Evolutionary conservation across 2,888 invertebrate species (phyloP).

Genomic region (Strigamia maritima): DNA sequence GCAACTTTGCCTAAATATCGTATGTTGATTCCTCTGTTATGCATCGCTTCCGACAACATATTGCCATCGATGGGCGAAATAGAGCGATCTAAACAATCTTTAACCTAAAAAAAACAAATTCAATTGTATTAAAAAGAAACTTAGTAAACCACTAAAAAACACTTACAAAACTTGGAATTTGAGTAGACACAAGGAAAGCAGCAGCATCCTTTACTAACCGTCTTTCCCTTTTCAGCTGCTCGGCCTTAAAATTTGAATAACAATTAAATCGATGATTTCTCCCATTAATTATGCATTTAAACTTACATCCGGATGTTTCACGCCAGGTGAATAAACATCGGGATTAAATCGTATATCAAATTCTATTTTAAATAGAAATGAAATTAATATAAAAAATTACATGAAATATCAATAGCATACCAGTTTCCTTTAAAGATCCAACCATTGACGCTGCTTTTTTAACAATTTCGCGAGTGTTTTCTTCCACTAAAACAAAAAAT

Average conservation of each 20-base stretch:
- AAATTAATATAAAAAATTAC: too few relatives aligned
- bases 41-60: constrained; percentile 86
- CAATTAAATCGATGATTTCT: not conserved
- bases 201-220: constrained; percentile 92
- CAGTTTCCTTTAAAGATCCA: constrained; percentile 85
- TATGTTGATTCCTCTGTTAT: constrained; percentile 93
- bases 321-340: constrained; percentile 94
- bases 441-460: constrained; percentile 86
- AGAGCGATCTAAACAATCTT: constrained; percentile 85
- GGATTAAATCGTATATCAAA: constrained; percentile 98
- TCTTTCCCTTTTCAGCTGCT: constrained; percentile 73
- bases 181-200: constrained; percentile 85
- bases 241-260: constrained; percentile 51
- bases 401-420: too few relatives aligned
- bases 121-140: not conserved
- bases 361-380: constrained; percentile 56
- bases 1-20: constrained; percentile 93
- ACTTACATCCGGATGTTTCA: constrained; percentile 68
- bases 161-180: constrained; percentile 90
- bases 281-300: not conserved
- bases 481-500: constrained; percentile 63
- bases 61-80: constrained; percentile 93
- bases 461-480: constrained; percentile 78
- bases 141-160: not conserved
- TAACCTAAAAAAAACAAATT: constrained; percentile 60